Base-by-base conservation (phyloP, 2,888 invertebrate species). In the Desoria tigrina region DNA sequence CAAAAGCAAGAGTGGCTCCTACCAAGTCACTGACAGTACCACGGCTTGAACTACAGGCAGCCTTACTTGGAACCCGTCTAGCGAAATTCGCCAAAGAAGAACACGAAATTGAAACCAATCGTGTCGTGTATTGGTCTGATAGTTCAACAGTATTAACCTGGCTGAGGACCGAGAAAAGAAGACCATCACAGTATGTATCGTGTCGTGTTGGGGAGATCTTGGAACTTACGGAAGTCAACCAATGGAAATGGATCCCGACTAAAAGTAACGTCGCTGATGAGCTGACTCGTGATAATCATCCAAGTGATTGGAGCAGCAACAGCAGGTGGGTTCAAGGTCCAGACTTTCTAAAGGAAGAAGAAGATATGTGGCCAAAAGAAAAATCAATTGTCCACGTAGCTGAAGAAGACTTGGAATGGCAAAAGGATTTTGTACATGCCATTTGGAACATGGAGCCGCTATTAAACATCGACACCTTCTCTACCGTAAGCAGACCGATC, bases 231-330 rank as follows among this genome's bases (percentile, higher is more conserved):
- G 42, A 63, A 18, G 23, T 27, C 7, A 14, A 6, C 1, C 37
- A 63, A 1, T 77, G 77, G 75, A 9, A 53, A 6, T 74, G 74
- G 69, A 55, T 77, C 9, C 72, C 72, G 7, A 72, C 74, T 9
- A 28, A 21, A 3, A 16, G 51, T 9, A 77, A 77, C 50, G 70
- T 69, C 1, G 75, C 76, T 3, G 76, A 77, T 50, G 65, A 71
- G 11, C 69, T 70, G 9, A 74, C 74, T 1, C 27, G 74, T 21
- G 68, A 72, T 9, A 23, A 4, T 1, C 21, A 37, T 6, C n/a
- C 14, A 1, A 3, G 14, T 11, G 61, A 66, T 3, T 55, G 65
- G 9, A 69, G 60, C 23, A n/a, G 26, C 1, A 18, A 27, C 2
- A 59, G 49, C 9, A 23, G 57, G 50, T 77, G 76, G 76, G 63